Conservation (phyloP, 2,888 invertebrate species). For the Sisyra nigra region DNA sequence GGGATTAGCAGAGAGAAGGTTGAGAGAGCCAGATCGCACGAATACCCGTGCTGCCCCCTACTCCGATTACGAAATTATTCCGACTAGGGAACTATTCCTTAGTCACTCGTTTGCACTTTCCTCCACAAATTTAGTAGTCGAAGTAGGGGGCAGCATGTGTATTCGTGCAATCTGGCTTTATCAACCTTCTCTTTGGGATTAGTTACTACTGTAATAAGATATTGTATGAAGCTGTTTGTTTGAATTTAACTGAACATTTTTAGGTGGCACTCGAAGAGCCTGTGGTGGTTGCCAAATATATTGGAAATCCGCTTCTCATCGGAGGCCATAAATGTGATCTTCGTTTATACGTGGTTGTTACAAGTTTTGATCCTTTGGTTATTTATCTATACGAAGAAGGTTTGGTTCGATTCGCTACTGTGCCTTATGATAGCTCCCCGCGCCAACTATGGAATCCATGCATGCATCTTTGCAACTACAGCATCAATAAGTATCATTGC, state of each 20-base stretch:
- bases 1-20: too few species aligned
- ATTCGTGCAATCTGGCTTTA: too few species aligned
- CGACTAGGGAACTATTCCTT: too few species aligned
- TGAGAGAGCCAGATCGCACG: too few species aligned
- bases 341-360: slow-evolving; percentile 84
- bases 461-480: slow-evolving; percentile 97
- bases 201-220: too few species aligned
- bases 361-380: slow-evolving; percentile 85
- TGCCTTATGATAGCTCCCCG: slow-evolving; percentile 80
- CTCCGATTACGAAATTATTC: too few species aligned
- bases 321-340: slow-evolving; percentile 95
- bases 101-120: too few species aligned
- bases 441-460: slow-evolving; percentile 91
- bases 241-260: slow-evolving; percentile 9
- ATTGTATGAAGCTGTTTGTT: too few species aligned
- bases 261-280: slow-evolving; percentile 85
- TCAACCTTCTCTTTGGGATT: too few species aligned
- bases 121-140: too few species aligned
- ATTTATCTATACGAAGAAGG: slow-evolving; percentile 96
- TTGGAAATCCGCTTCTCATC: slow-evolving; percentile 70
- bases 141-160: too few species aligned
- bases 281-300: slow-evolving; percentile 79
- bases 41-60: too few species aligned
- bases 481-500: slow-evolving; percentile 92
- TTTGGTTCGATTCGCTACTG: slow-evolving; percentile 85